Percentiles rank a stretch among this genome's conserved stretches.
Evolutionary conservation across 2,888 invertebrate genomes (phyloP).

Genomic region (Teleogryllus oceanicus): DNA sequence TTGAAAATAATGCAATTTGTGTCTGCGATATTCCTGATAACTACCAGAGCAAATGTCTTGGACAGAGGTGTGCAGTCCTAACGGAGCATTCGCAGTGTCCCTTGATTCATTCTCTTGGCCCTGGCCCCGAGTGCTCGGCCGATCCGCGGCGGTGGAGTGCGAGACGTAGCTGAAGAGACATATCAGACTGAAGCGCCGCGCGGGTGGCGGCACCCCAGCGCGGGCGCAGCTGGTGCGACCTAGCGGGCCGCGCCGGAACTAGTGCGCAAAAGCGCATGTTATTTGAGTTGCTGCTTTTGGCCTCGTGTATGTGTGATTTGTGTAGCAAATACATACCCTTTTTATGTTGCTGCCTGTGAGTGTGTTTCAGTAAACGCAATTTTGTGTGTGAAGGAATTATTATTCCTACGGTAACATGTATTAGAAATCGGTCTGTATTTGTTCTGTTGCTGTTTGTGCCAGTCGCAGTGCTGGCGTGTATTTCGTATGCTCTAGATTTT

Average conservation of each 20-base stretch:
- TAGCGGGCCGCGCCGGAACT: background rate
- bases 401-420: background rate
- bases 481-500: background rate
- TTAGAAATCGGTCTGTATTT: background rate
- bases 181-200: conserved; percentile 5
- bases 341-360: background rate
- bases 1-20: too few species aligned
- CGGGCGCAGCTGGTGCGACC: background rate
- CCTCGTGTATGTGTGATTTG: background rate
- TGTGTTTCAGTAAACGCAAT: background rate
- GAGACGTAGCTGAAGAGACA: background rate
- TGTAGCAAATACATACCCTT: background rate
- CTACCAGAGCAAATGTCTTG: too few species aligned
- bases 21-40: too few species aligned
- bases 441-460: background rate
- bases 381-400: background rate
- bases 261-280: background rate
- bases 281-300: background rate
- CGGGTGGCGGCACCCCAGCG: background rate
- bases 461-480: background rate
- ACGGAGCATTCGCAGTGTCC: background rate
- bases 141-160: background rate
- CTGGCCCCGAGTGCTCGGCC: background rate
- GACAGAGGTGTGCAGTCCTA: too few species aligned
- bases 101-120: background rate